A percentile compares a stretch with the other conserved stretches of the same genome.
phyloP scores from a whole-genome alignment of 2,797 vertebrate species.

The Malacoraja senta region DNA sequence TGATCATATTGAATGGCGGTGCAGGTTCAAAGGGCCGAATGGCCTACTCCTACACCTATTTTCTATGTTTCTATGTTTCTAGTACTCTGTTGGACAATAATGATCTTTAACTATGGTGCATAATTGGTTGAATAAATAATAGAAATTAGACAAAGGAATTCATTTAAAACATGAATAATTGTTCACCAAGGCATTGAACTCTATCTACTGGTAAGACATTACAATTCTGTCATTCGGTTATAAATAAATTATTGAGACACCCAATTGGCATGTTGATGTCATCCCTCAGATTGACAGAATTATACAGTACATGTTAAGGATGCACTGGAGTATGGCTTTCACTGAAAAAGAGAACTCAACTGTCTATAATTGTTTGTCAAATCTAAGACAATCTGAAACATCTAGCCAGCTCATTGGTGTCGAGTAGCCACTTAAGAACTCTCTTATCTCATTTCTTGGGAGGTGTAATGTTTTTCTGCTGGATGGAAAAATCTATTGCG shows the following conservation, averaged over 20 bases:
- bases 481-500: slow-evolving; percentile 28
- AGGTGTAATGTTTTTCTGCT: slow-evolving; percentile 25
- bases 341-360: slow-evolving; percentile 47
- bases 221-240: slow-evolving; percentile 47
- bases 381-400: slow-evolving; percentile 44
- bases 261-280: slow-evolving; percentile 50
- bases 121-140: slow-evolving; percentile 52
- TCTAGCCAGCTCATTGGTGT: slow-evolving; percentile 44
- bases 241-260: slow-evolving; percentile 55
- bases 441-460: slow-evolving; percentile 39
- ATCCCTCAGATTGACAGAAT: slow-evolving; percentile 49
- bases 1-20: no score
- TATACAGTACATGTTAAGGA: slow-evolving; percentile 43
- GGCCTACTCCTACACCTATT: no score
- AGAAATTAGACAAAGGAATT: slow-evolving; percentile 50
- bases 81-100: slow-evolving; percentile 46
- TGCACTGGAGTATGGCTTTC: slow-evolving; percentile 47
- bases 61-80: no score
- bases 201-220: slow-evolving; percentile 45
- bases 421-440: slow-evolving; percentile 39
- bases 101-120: slow-evolving; percentile 54
- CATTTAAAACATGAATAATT: slow-evolving; percentile 46
- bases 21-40: no score
- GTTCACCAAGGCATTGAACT: slow-evolving; percentile 46
- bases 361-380: slow-evolving; percentile 45